Evolutionary conservation across 2,888 invertebrate species (phyloP), one percentile per base, ranked within the genome.

Genomic region (Diarsia mendica): DNA sequence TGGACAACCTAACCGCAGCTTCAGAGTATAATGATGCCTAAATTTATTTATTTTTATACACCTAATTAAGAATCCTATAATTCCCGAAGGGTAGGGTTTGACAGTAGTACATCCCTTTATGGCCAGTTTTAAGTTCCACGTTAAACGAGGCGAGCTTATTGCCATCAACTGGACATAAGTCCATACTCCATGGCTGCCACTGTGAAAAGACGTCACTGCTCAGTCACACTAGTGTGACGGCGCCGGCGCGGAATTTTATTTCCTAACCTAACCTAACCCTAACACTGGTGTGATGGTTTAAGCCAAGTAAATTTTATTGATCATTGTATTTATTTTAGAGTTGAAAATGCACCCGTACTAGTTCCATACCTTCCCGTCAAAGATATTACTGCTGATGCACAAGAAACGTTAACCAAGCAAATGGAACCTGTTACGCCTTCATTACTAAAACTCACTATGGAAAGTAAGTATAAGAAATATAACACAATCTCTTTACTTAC

Each of bases 371-470:
- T 91, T 46, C 94, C 94, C 0, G 81, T 95, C 1, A 95, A 94
- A 85, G 95, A 95, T 77, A 91, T 95, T 9, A 89, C 93, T 18
- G 91, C 93, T 63, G 95, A 95, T 85, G 90, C 88, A 2, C 93
- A 91, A 79, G 76, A 55, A 2, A 92, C 91, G 53, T 85, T 95
- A 46, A 79, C 81, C 0, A 82, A 73, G 55, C 93, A 94, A 48
- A 90, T 94, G 86, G 87, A 91, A 70, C 64, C 67, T 5, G 33
- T 76, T 8, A 92, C 92, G 2, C 92, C 94, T 3, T 23, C 89
- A 11, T 88, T 89, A 13, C 83, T 95, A 18, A 85, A 87, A 81
- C 65, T 84, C 6, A 89, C 94, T n/a, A 92, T 92, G 88, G 91
- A 93, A 92, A 84, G 95, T 95, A 82, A 44, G 82, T 77, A 39